Evolutionary conservation across 2,797 vertebrate genomes (phyloP), one percentile per base, ranked within the genome.

Genomic region (Urophycis tenuis): DNA sequence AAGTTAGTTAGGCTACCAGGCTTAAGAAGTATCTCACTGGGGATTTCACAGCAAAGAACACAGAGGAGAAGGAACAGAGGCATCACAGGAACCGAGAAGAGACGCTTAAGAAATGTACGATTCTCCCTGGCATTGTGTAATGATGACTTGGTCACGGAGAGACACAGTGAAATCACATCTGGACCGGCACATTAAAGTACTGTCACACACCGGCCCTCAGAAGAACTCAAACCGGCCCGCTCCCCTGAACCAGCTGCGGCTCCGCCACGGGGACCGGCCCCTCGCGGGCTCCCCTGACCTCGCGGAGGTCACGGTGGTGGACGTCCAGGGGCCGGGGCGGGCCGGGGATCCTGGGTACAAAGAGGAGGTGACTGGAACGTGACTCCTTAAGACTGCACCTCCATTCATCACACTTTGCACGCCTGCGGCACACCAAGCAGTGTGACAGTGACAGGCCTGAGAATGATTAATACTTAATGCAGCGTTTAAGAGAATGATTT

Each of bases 401-500:
- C 86, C 88, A 93, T 94, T 94, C 93, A 94, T 94, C 93, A 94
- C 88, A 92, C 91, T 93, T 93, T 92, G 87, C 87, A 86, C 85
- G 80, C 90, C 83, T 3, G 81, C 75, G 33, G 90, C 86, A 88
- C 86, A 85, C 82, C 80, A 80, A 86, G 78, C 87, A 83, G 84
- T 85, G 88, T 90, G 92, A 92, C 91, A 92, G 86, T 91, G 87
- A 92, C 90, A 92, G 84, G 88, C 80, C 84, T 84, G 88, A 92
- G 90, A 93, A 93, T 93, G 92, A 94, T 94, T 93, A 92, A 94
- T 94, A 92, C 91, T 94, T 94, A 94, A 93, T 91, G 90, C 88
- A 84, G 90, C 86, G 82, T 93, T 94, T 94, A 94, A 93, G 91
- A 93, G 91, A 92, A 93, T 93, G 92, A 94, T 94, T 94, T 93